phyloP scores from a whole-genome alignment of 1,140 invertebrate species.

The Lepidotrigona ventralis region DNA sequence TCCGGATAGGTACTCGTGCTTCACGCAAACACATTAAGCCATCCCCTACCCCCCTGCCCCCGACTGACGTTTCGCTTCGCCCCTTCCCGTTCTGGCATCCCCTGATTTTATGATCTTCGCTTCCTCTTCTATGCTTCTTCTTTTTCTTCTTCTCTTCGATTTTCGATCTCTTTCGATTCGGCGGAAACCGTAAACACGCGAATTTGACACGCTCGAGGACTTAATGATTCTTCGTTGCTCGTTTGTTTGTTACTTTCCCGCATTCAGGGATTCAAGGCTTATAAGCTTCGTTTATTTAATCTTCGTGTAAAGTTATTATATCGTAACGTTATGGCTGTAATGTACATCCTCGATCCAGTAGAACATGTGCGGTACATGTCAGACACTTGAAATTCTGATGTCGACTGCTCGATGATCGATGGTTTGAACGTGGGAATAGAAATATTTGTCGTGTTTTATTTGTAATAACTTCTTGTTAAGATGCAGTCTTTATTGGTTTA shows the following conservation, averaged over 20 bases:
- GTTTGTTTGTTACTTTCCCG: not conserved
- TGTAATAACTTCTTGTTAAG: not conserved
- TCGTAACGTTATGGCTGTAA: too few relatives aligned
- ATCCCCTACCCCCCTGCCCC: conserved; percentile 28
- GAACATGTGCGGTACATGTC: not conserved
- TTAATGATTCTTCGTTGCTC: conserved; percentile 22
- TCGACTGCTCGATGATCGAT: not conserved
- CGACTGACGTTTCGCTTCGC: conserved; percentile 22
- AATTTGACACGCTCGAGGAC: conserved; percentile 14
- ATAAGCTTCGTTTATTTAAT: not conserved
- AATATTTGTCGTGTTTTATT: not conserved
- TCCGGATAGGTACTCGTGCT: conserved; percentile 52
- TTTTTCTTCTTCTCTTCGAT: not conserved
- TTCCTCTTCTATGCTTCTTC: too few relatives aligned
- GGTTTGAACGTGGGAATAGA: not conserved
- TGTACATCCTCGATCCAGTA: not conserved
- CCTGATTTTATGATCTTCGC: conserved; percentile 52
- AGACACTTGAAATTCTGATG: not conserved
- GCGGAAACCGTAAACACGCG: not conserved
- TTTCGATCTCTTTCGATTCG: conserved; percentile 7
- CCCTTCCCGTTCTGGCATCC: not conserved
- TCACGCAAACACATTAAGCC: conserved; percentile 67
- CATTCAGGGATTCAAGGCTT: too few relatives aligned
- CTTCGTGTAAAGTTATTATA: not conserved
- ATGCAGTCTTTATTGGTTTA: not conserved